Base-by-base conservation (phyloP, 2,797 vertebrate genomes). In the Gambelia wislizenii region DNA sequence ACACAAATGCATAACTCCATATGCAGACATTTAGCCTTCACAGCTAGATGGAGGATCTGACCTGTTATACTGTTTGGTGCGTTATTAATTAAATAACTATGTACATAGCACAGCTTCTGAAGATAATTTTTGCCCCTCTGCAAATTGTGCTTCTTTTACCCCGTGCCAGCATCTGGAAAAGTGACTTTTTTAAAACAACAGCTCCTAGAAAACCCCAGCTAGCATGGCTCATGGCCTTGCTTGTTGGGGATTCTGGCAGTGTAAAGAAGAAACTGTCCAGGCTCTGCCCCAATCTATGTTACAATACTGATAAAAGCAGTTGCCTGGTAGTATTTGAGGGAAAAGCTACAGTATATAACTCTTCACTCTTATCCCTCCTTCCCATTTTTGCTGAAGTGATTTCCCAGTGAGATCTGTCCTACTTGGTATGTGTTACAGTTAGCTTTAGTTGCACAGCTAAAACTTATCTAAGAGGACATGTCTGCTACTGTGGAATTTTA, bases 401-500 rank as follows among this genome's bases (percentile, higher is more conserved):
- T 78, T 1, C 47, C 30, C 33, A 67, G 44, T 30, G 36, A 39
- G 10, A 59, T 20, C 81, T 76, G 61, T 25, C 27, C 14, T n/a
- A 77, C 7, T 69, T 69, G 36, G 27, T 54, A 8, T 25, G 9
- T 30, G 42, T 74, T 76, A 33, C 44, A 42, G 3, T 33, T 56
- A 47, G 25, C 54, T 64, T 82, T 30, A 88, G 8, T 3, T 3
- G 10, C 30, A 61, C n/a, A 22, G 22, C 22, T 44, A 77, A 42
- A 16, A 7, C 13, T 13, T 49, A 16, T 56, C 39, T 25, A 39
- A 44, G 25, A 88, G 2, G n/a, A 88, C 4, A 47, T 59, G 3
- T 42, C 25, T 75, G 22, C 70, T 12, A 81, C 72, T 84, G 77
- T 20, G 75, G 30, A 75, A 56, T 83, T 87, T 86, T 67, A 80